Evolutionary conservation across 2,888 invertebrate species (phyloP).

Genomic region (Pristionchus exspectatus): DNA sequence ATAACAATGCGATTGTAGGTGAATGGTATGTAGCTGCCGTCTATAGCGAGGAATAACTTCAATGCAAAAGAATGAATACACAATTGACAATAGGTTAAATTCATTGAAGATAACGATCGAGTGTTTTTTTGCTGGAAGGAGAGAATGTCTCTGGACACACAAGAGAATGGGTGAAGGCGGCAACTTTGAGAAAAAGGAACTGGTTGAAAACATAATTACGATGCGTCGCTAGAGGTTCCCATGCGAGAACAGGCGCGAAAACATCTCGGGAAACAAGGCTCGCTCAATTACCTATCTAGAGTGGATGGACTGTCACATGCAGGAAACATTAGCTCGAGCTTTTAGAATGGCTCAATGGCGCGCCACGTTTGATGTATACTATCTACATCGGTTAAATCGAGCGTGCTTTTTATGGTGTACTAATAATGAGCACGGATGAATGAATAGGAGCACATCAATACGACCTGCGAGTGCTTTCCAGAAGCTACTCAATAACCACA

Average conservation of each 20-base stretch:
- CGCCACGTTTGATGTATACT: background rate
- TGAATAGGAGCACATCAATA: background rate
- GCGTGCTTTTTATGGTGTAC: background rate
- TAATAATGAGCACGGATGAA: slow-evolving; percentile 3
- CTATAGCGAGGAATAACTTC: background rate
- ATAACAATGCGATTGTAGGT: background rate
- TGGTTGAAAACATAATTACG: slow-evolving; percentile 18
- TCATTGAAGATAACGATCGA: background rate
- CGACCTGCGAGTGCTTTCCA: background rate
- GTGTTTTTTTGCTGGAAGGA: background rate
- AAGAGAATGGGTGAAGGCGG: slow-evolving; percentile 1
- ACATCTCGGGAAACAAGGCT: slow-evolving; percentile 9
- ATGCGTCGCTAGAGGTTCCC: slow-evolving; percentile 11
- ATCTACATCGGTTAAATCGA: slow-evolving; percentile 12
- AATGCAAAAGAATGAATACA: background rate
- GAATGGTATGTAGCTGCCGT: background rate
- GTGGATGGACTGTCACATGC: background rate
- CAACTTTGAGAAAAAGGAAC: slow-evolving; percentile 20
- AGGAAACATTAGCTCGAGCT: background rate
- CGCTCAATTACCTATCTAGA: slow-evolving; percentile 9
- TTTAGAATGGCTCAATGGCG: background rate
- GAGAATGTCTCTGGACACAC: background rate
- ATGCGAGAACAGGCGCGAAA: background rate
- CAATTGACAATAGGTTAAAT: background rate
- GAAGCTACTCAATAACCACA: background rate